Evolutionary conservation across 2,797 vertebrate genomes (phyloP), one percentile per base, ranked within the genome.

Genomic region (Sebastes matsubarae): DNA sequence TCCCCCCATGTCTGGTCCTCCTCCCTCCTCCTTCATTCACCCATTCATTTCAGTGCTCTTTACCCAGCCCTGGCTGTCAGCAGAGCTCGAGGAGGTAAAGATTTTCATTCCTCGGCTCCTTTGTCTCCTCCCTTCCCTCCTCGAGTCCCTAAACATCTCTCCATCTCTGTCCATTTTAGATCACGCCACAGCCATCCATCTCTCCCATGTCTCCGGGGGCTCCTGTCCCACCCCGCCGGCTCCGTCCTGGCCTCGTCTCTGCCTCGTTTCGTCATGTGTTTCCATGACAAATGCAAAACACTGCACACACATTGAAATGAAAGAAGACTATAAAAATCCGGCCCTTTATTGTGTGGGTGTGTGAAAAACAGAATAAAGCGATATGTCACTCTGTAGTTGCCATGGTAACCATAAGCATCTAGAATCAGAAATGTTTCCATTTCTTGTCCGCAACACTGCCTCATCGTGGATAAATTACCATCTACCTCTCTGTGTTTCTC

Each of bases 11-110:
- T 78, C 77, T 80, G 14, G 50, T 38, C 79, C 32, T 9, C 30
- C 67, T 29, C 4, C 52, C 11, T 36, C 57, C 38, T 65, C 59
- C 50, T 34, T 69, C 63, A 25, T 50, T 68, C 50, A 60, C 16
- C 60, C 82, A 64, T 83, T 81, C 46, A 58, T 80, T 81, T 30
- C 54, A 38, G 30, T 8, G 59, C 61, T 72, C 71, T 83, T 81
- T 72, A 78, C 61, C 59, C 73, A 36, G 63, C 20, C 8, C 25
- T 22, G 68, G 68, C 64, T 85, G 78, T 69, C 68, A 79, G 68
- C 1, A 36, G 68, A 64, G n/a, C 67, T 75, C 0, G 7, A 67
- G 20, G 36, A 76, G 61, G 12, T 16, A 73, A 75, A 75, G 57
- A 20, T 64, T 86, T 77, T 52, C 13, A 46, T 79, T 72, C 57